phyloP scores from a whole-genome alignment of 2,113 vertebrate genomes.

The Trinectes maculatus region DNA sequence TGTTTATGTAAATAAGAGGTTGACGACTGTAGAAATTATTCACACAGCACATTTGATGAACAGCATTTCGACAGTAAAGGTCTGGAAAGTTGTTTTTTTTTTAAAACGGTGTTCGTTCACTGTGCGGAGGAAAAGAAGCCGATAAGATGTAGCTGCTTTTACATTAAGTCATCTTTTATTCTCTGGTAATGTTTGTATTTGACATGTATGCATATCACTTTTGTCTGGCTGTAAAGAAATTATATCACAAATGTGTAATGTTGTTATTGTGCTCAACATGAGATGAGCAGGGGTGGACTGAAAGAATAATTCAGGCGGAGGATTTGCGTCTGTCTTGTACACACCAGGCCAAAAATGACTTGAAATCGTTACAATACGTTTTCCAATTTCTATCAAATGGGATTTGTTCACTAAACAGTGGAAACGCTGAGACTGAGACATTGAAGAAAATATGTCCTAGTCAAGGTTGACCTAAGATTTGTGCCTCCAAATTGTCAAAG shows the following conservation, averaged over 20 bases:
- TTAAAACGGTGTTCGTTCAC: slow-evolving; percentile 37
- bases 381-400: no score
- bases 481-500: slow-evolving; percentile 22
- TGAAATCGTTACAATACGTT: no score
- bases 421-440: background rate
- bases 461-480: slow-evolving; percentile 14
- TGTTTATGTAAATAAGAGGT: slow-evolving; percentile 35
- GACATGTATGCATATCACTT: background rate
- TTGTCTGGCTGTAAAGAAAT: no score
- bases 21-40: slow-evolving; percentile 50
- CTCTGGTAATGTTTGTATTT: background rate
- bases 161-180: background rate
- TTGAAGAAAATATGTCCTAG: slow-evolving; percentile 14
- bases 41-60: slow-evolving; percentile 15
- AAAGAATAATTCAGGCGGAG: no score
- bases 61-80: slow-evolving; percentile 34
- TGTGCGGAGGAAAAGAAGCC: slow-evolving; percentile 31
- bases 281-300: background rate
- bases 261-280: background rate
- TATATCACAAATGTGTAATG: background rate
- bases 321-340: no score
- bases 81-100: slow-evolving; percentile 26
- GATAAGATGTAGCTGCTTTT: background rate
- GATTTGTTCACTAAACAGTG: background rate
- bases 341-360: no score